These are phyloP conservation scores for Lepidothrix coronata DNA, from an alignment of 2,113 vertebrate species.

Conservation along the genomic window DNA sequence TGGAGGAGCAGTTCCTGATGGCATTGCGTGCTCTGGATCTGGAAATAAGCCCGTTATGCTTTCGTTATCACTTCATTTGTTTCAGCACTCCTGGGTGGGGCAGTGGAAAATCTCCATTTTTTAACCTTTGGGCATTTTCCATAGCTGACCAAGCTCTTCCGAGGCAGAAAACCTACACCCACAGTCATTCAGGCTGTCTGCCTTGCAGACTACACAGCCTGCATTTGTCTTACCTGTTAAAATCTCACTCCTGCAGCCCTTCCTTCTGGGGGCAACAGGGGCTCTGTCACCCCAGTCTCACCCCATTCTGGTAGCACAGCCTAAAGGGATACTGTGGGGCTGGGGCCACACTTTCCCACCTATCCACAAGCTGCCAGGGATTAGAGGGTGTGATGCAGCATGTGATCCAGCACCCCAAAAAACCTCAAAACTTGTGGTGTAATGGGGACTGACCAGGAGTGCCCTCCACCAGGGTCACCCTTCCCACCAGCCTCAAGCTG, in stretches of 20 bases:
- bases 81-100: not conserved
- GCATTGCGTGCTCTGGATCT: not conserved
- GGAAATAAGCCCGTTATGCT: not conserved
- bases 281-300: not conserved
- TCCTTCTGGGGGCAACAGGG: not conserved
- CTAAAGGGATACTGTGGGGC: not conserved
- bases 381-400: not conserved
- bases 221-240: not conserved
- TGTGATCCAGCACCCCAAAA: not conserved
- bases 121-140: slow-evolving; percentile 3
- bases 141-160: not conserved
- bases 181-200: not conserved
- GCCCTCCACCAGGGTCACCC: not conserved
- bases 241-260: not conserved
- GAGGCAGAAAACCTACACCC: not conserved
- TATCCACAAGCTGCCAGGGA: fast-evolving
- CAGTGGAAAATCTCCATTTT: not conserved
- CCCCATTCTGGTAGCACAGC: not conserved
- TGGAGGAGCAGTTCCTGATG: not conserved
- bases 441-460: fast-evolving
- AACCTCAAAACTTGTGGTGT: not conserved
- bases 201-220: not conserved
- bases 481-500: not conserved
- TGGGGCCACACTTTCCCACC: not conserved
- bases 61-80: slow-evolving; percentile 25